Conservation (phyloP, 2,888 invertebrate genomes). For the Oligia latruncula region DNA sequence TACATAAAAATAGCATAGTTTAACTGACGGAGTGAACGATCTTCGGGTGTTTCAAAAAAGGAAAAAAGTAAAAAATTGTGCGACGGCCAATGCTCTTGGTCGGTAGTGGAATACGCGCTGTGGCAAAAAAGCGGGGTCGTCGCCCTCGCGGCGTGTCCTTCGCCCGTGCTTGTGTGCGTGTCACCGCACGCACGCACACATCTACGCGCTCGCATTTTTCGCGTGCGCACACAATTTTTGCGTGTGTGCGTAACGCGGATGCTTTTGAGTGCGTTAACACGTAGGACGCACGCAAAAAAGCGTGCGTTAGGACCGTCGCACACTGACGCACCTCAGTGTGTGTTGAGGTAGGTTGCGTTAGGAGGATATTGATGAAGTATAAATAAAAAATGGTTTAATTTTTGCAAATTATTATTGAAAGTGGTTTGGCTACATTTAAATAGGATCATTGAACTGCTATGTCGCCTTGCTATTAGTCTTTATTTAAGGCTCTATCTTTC, state of each 20-base stretch:
- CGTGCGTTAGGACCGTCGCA: constrained; percentile 66
- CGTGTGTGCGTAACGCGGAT: constrained; percentile 78
- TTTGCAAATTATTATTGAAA: constrained; percentile 30
- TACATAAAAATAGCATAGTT: constrained; percentile 75
- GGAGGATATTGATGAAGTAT: constrained; percentile 49
- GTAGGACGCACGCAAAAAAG: constrained; percentile 74
- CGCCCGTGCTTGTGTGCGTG: constrained; percentile 82
- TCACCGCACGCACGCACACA: constrained; percentile 77
- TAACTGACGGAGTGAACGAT: constrained; percentile 82
- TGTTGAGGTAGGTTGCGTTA: constrained; percentile 63
- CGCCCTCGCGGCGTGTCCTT: constrained; percentile 88
- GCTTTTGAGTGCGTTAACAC: constrained; percentile 81
- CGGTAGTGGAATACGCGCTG: constrained; percentile 84
- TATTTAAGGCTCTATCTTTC: constrained; percentile 4
- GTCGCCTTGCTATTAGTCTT: not conserved
- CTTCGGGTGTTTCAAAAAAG: constrained; percentile 77
- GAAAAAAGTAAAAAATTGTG: constrained; percentile 71
- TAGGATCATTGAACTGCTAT: constrained; percentile 17
- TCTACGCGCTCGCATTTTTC: constrained; percentile 74
- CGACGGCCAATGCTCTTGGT: constrained; percentile 86
- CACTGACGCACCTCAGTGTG: constrained; percentile 59
- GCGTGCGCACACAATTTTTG: constrained; percentile 70
- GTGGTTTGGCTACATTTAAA: constrained; percentile 32
- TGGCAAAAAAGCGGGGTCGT: constrained; percentile 88
- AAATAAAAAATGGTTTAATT: constrained; percentile 33